Evolutionary conservation across 2,113 vertebrate genomes (phyloP), one percentile per base, ranked within the genome.

Genomic region (Caranx ignobilis): DNA sequence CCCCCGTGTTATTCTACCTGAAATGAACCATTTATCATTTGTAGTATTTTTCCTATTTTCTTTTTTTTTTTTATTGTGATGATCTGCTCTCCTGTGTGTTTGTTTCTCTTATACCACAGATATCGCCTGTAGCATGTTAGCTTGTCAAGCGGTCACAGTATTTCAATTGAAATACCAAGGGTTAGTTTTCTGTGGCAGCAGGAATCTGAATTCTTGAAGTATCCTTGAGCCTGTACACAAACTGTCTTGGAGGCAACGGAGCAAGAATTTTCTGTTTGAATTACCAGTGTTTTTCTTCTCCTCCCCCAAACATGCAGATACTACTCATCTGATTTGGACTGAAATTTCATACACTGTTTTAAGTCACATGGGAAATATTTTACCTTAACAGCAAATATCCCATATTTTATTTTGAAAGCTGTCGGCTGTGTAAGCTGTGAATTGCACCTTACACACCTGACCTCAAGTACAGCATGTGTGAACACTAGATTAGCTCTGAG

Each of bases 401-500:
- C 2, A 4, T 6, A 19, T 63, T 65, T 57, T 43, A 34, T 59
- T 74, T 56, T 71, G 8, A 57, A 73, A 68, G 66, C 2, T n/a
- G 62, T 76, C 45, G 48, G 21, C 34, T 37, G 21, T 43, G 39
- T 21, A 48, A 41, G 39, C 26, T 67, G 57, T 19, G 68, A 43
- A 19, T 56, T 43, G 39, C 41, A 71, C 73, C 68, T 74, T 6
- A 31, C 34, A 67, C 48, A 75, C 70, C 59, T 88, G 71, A 67
- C 11, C 16, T 31, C 9, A 15, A 64, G 31, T 67, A 71, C 50
- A 64, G 31, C 63, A 71, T 55, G 68, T 61, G 48, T 19, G 63
- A 79, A 74, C 32, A 66, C n/a, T n/a, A 68, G 39, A 69, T 79
- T 61, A 77, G 66, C 45, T 70, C 60, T 60, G 47, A 55, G 43